Conservation (phyloP, 2,888 invertebrate species). For the Heliconius sara region DNA sequence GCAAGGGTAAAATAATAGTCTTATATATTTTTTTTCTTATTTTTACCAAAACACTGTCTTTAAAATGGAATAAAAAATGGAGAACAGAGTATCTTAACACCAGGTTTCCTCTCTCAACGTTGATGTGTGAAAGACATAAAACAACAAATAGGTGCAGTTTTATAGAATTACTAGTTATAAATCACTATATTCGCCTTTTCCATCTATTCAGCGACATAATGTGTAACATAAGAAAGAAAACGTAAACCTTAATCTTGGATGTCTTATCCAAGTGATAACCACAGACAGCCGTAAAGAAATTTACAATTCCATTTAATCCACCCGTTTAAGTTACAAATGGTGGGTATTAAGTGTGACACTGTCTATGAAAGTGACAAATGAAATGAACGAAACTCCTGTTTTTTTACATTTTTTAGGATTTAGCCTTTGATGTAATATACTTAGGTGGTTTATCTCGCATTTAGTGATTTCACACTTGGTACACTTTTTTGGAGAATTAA, state of each 20-base stretch:
- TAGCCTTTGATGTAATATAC: slow-evolving; percentile 4
- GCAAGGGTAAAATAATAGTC: slow-evolving; percentile 69
- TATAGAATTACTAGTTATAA: too few species aligned
- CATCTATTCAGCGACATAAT: background rate
- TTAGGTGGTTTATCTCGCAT: slow-evolving; percentile 10
- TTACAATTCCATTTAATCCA: slow-evolving; percentile 81
- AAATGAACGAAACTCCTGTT: slow-evolving; percentile 19
- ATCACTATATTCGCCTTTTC: background rate
- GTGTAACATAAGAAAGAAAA: background rate
- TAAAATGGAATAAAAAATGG: background rate
- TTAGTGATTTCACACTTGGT: background rate
- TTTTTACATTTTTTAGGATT: slow-evolving; percentile 29
- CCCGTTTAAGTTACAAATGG: slow-evolving; percentile 72
- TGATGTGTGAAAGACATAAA: too few species aligned
- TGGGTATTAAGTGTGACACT: slow-evolving; percentile 70
- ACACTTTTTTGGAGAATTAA: background rate
- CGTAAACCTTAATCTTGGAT: slow-evolving; percentile 77
- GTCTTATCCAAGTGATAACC: slow-evolving; percentile 72
- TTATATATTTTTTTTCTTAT: slow-evolving; percentile 57
- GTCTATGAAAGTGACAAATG: slow-evolving; percentile 40
- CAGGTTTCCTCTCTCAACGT: background rate
- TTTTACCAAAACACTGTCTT: background rate
- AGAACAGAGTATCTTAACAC: background rate
- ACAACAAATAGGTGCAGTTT: too few species aligned
- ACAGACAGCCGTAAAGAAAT: slow-evolving; percentile 72